Evolutionary conservation across 2,797 vertebrate species (phyloP).

Genomic region (Pipistrellus kuhlii): DNA sequence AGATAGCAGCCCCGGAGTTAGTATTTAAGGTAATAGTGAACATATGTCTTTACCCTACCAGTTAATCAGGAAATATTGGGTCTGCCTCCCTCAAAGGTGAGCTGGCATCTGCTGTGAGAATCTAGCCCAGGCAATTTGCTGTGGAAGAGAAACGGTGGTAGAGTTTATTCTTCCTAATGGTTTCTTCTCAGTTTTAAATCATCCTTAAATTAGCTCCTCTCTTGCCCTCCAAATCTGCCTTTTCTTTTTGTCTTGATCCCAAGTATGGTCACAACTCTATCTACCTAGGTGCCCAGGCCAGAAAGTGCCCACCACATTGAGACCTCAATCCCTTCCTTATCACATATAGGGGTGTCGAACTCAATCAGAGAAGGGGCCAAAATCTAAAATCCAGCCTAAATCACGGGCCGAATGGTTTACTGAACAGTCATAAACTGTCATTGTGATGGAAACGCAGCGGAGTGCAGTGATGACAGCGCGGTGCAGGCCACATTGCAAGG

Average conservation of each 20-base stretch:
- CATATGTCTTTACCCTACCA: not conserved
- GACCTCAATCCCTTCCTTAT: fast-evolving
- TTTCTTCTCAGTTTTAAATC: not conserved
- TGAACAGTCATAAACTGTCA: too few species aligned
- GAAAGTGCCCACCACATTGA: not conserved
- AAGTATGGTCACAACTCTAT: not conserved
- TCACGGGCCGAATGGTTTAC: too few species aligned
- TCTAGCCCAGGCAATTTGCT: not conserved
- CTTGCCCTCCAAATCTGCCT: not conserved
- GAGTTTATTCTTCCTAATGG: not conserved
- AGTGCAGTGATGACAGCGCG: too few species aligned
- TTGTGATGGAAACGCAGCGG: too few species aligned
- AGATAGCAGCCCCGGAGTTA: not conserved
- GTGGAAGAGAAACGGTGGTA: not conserved
- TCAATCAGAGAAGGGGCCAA: too few species aligned
- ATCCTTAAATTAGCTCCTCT: not conserved
- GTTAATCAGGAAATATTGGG: not conserved
- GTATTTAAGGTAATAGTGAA: not conserved
- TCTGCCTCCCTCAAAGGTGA: not conserved
- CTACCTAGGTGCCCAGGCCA: fast-evolving
- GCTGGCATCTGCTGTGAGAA: not conserved
- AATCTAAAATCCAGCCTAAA: too few species aligned
- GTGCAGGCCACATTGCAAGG: too few species aligned
- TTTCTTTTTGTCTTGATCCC: not conserved
- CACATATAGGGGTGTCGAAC: too few species aligned